These are phyloP conservation scores for Rhynchotus rufescens DNA, from an alignment of 2,797 vertebrate species.

Conservation along the genomic window DNA sequence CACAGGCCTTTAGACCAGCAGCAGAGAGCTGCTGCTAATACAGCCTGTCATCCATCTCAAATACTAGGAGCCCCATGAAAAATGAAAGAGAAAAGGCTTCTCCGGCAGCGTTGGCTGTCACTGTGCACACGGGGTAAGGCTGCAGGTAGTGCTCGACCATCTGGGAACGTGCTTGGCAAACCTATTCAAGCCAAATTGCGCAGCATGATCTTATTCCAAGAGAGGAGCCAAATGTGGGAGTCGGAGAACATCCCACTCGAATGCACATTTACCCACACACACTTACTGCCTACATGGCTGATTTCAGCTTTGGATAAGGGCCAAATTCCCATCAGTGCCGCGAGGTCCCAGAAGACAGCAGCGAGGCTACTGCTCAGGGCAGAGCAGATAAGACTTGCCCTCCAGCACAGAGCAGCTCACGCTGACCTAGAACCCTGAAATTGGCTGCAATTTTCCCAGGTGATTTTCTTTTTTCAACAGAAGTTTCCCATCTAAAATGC, in stretches of 20 bases:
- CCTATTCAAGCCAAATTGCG: background rate
- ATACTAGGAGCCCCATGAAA: fast-evolving
- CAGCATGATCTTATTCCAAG: background rate
- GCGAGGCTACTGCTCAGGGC: background rate
- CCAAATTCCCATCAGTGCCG: background rate
- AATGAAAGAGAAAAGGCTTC: background rate
- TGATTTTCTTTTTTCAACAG: background rate
- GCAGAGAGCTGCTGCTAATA: background rate
- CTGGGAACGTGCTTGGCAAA: background rate
- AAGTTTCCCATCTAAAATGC: background rate
- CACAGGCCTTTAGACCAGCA: fast-evolving
- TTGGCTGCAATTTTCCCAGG: background rate
- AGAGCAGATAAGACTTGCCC: background rate
- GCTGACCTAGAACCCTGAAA: background rate
- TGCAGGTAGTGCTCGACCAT: background rate
- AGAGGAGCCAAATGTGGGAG: background rate
- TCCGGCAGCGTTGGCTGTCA: background rate
- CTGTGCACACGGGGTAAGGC: fast-evolving
- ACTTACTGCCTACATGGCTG: background rate
- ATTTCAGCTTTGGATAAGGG: background rate
- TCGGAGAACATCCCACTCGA: background rate
- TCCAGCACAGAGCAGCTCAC: background rate
- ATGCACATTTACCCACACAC: background rate
- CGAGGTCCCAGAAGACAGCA: background rate
- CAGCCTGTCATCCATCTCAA: background rate